Conservation (phyloP, 2,113 vertebrate genomes). For the Chloroceryle aenea region DNA sequence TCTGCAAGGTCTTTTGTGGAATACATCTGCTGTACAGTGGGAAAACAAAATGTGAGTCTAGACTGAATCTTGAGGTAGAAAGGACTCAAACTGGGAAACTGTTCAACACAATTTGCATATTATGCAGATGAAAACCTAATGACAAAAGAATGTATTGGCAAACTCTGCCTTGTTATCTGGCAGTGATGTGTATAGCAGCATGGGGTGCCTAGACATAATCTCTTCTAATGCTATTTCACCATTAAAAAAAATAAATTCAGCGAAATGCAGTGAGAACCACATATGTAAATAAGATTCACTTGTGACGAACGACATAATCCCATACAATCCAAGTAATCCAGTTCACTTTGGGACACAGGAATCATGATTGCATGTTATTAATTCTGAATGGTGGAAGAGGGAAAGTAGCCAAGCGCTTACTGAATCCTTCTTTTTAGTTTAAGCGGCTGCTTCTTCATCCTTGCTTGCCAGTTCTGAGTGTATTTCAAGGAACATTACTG, state of each 20-base stretch:
- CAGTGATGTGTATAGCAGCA: constrained; percentile 46
- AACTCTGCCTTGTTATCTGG: constrained; percentile 63
- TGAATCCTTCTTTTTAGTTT: constrained; percentile 40
- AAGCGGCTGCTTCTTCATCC: constrained; percentile 56
- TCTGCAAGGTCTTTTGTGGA: constrained; percentile 63
- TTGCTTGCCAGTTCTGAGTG: constrained; percentile 66
- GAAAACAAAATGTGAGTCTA: constrained; percentile 66
- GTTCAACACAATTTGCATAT: constrained; percentile 71
- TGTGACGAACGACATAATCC: not conserved
- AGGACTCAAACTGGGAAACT: constrained; percentile 70
- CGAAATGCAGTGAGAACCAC: constrained; percentile 26
- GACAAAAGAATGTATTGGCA: constrained; percentile 75
- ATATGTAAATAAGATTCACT: constrained; percentile 56
- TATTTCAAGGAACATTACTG: constrained; percentile 81
- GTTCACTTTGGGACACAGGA: constrained; percentile 53
- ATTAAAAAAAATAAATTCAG: constrained; percentile 61
- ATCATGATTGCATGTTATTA: not conserved
- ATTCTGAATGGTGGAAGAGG: constrained; percentile 36
- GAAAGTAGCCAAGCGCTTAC: constrained; percentile 32
- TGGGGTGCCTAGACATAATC: constrained; percentile 65
- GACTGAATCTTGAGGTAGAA: constrained; percentile 58
- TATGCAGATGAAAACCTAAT: constrained; percentile 76
- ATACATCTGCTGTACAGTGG: constrained; percentile 65
- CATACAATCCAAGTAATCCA: constrained; percentile 6
- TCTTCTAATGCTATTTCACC: constrained; percentile 68